Base-by-base conservation (phyloP, 2,888 invertebrate species). In the Magallana nippona region DNA sequence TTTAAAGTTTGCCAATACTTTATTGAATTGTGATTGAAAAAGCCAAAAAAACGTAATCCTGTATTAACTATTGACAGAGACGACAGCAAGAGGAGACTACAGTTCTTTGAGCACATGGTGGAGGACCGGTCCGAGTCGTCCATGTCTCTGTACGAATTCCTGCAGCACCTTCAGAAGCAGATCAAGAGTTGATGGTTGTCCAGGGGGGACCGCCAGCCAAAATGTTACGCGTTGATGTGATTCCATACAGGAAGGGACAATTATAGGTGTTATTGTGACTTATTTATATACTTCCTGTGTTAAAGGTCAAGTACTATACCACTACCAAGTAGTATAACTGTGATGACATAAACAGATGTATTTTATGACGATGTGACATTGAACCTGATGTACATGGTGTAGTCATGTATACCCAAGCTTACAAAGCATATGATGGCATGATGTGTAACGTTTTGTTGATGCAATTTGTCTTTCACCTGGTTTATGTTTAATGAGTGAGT, bases 141-240 rank as follows among this genome's bases (percentile, higher is more conserved):
- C 82, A 96, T 98, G 95, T 98, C 98, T 89, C 99, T 99, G 95
- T 97, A 98, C 95, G 99, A 99, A 96, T 99, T 99, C 95, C 95
- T 99, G 94, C 98, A 99, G 95, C 98, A 98, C 95, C 85, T 95
- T 77, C 93, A 94, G 84, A 92, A 93, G 83, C 93, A 94, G 84
- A 85, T 93, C 17, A 94, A 94, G 83, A 89, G 89, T 84, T 90
- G 89, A 90, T 86, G 79, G 55, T 55, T 55, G 17, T 44, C 58
- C 22, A 19, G 22, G 17, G 27, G 19, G 71, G 71, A 71, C 71
- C 22, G 22, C 15, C 71, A 71, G 71, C 71, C 71, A 71, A 71
- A 71, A 71, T 71, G 71, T 71, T 22, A 15, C 13, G 71, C 32
- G 71, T 71, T 71, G 71, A 71, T 71, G 71, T 71, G 71, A 71